phyloP scores from a whole-genome alignment of 2,888 invertebrate genomes.

The Drosophila crucigera region DNA sequence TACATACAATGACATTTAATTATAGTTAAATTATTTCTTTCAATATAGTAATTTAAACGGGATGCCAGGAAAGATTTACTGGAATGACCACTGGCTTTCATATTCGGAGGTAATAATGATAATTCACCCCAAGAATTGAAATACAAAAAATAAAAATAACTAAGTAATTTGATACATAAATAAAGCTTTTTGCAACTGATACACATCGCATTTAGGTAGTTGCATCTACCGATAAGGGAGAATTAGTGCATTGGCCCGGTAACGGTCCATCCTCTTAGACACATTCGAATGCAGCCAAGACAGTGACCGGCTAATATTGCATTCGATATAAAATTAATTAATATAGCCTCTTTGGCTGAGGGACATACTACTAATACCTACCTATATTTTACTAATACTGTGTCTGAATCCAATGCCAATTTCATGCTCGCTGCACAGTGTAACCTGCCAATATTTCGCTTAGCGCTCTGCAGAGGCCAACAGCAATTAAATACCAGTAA shows the following conservation, averaged over 20 bases:
- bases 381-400: conserved; percentile 26
- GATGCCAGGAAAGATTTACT: accelerated
- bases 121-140: neutral
- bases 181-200: neutral
- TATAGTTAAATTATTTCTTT: neutral
- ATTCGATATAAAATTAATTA: conserved; percentile 75
- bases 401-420: conserved; percentile 46
- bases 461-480: conserved; percentile 45
- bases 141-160: neutral
- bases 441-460: conserved; percentile 57
- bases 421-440: conserved; percentile 52
- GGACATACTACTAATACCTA: conserved; percentile 1
- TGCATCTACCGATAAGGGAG: neutral
- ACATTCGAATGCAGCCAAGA: conserved; percentile 42
- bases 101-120: accelerated
- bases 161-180: neutral
- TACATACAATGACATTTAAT: neutral
- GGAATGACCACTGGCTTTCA: accelerated
- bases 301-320: conserved; percentile 47
- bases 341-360: conserved; percentile 58
- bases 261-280: conserved; percentile 37
- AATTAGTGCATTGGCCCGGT: neutral
- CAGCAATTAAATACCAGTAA: conserved; percentile 61
- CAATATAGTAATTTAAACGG: conserved; percentile 15
- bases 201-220: neutral